These are phyloP conservation scores for Lindbergichthys nudifrons DNA, from an alignment of 2,797 vertebrate species.

Conservation along the genomic window DNA sequence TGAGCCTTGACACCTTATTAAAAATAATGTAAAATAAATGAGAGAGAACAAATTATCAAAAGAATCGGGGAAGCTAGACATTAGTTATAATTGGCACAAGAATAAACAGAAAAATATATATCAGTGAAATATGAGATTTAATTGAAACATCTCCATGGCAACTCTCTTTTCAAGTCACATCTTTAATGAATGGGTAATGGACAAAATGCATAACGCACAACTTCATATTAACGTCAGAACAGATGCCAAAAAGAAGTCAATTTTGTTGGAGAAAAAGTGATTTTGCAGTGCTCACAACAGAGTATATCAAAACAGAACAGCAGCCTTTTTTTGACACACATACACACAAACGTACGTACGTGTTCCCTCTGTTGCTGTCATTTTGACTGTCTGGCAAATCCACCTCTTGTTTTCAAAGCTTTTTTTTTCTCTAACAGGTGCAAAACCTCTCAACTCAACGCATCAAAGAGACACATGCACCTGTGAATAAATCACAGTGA, in stretches of 20 bases:
- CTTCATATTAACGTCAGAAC: conserved; percentile 54
- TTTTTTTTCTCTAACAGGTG: conserved; percentile 77
- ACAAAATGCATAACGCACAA: conserved; percentile 86
- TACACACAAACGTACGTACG: conserved; percentile 47
- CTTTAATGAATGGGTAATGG: conserved; percentile 92
- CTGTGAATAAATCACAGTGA: conserved; percentile 83
- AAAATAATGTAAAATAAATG: conserved; percentile 23
- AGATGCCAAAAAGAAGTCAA: conserved; percentile 51
- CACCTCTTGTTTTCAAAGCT: conserved; percentile 81
- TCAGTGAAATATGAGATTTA: conserved; percentile 82
- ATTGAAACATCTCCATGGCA: conserved; percentile 89
- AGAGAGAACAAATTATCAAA: neutral
- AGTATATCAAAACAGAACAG: conserved; percentile 59
- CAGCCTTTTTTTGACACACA: conserved; percentile 38
- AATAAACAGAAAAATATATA: conserved; percentile 52
- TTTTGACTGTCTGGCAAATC: conserved; percentile 78
- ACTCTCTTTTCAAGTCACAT: conserved; percentile 89
- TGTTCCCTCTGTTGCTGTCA: conserved; percentile 71
- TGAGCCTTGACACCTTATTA: conserved; percentile 34
- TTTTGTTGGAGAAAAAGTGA: conserved; percentile 58
- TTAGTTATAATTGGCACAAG: conserved; percentile 63
- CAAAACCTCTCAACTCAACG: conserved; percentile 80
- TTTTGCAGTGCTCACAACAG: conserved; percentile 41
- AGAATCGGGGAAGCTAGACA: conserved; percentile 23
- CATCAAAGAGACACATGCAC: conserved; percentile 82